Evolutionary conservation across 2,797 vertebrate species (phyloP).

Genomic region (Karalla daura): DNA sequence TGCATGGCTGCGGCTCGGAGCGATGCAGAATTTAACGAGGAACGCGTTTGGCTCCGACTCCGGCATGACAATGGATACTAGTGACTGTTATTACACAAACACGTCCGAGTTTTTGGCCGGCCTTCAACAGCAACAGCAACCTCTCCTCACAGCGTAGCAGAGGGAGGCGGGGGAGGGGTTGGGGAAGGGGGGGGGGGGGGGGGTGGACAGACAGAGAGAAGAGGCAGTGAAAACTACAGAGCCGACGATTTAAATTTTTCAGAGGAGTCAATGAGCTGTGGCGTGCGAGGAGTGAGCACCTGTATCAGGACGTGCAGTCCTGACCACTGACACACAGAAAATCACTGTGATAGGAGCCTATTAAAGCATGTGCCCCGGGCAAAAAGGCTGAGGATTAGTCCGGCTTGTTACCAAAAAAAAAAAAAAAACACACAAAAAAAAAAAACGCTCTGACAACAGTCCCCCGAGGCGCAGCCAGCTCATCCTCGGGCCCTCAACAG

Average conservation of each 20-base stretch:
- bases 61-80: constrained; percentile 55
- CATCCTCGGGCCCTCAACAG: constrained; percentile 52
- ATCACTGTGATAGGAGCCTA: constrained; percentile 55
- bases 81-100: constrained; percentile 62
- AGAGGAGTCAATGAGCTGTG: constrained; percentile 22
- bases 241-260: constrained; percentile 33
- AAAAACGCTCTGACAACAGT: constrained; percentile 64
- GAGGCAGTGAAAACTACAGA: constrained; percentile 2
- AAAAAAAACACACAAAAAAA: too few relatives aligned
- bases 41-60: constrained; percentile 56
- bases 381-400: constrained; percentile 66
- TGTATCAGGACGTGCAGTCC: constrained; percentile 46
- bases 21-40: constrained; percentile 69
- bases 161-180: neutral
- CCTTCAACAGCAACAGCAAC: constrained; percentile 35
- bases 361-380: constrained; percentile 57
- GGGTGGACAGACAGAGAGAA: constrained; percentile 9
- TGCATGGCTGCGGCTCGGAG: constrained; percentile 50
- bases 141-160: constrained; percentile 28
- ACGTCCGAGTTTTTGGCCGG: constrained; percentile 35
- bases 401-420: constrained; percentile 57
- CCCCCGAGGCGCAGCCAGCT: constrained; percentile 57
- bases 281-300: constrained; percentile 33
- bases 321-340: constrained; percentile 49
- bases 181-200: neutral